Evolutionary conservation across 2,113 vertebrate genomes (phyloP).

Genomic region (Ameiurus melas): DNA sequence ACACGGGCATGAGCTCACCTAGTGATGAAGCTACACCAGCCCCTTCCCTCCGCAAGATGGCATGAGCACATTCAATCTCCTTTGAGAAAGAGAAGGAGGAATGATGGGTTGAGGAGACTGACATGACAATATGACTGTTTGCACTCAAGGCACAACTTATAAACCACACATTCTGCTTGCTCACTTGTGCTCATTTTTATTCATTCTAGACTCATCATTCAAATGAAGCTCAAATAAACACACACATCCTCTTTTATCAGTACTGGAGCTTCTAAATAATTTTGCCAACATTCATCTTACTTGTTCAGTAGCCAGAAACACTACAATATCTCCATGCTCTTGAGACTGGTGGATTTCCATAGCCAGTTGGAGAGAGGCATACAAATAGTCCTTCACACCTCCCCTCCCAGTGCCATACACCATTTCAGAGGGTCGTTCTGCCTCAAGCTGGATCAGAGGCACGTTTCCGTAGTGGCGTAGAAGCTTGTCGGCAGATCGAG

Average conservation of each 20-base stretch:
- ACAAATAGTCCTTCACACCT: conserved; percentile 71
- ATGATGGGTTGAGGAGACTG: neutral
- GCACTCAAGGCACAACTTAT: neutral
- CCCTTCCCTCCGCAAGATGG: conserved; percentile 76
- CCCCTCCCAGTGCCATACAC: conserved; percentile 71
- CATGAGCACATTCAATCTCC: conserved; percentile 80
- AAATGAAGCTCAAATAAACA: neutral
- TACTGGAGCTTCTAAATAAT: neutral
- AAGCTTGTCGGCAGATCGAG: conserved; percentile 66
- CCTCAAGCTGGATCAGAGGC: conserved; percentile 69
- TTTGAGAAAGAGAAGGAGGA: conserved; percentile 51
- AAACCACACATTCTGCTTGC: neutral
- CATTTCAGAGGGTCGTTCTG: conserved; percentile 57
- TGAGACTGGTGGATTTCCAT: conserved; percentile 82
- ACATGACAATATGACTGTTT: neutral
- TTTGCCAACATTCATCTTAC: conserved; percentile 61
- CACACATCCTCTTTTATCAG: neutral
- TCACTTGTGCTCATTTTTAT: neutral
- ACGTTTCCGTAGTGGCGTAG: conserved; percentile 63
- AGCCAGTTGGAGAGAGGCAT: conserved; percentile 75
- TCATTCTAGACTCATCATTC: neutral
- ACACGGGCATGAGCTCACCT: conserved; percentile 78
- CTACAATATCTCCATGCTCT: conserved; percentile 76
- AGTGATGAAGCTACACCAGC: conserved; percentile 72
- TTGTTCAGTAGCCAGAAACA: conserved; percentile 83